phyloP scores from a whole-genome alignment of 2,113 vertebrate genomes.

The Carettochelys insculpta region DNA sequence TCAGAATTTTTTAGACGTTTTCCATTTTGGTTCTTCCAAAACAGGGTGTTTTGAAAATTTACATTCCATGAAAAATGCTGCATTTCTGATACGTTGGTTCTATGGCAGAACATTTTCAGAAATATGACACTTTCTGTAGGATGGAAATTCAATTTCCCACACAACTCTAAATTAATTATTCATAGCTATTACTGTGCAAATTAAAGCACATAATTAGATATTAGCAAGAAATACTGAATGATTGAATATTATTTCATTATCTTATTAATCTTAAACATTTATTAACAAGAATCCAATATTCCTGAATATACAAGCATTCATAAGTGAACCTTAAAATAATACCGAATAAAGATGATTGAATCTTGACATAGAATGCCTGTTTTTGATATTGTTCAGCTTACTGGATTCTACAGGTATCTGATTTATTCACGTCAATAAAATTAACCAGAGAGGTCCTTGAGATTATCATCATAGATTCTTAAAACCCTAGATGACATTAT shows the following conservation, averaged over 20 bases:
- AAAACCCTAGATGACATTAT: not conserved
- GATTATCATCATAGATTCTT: not conserved
- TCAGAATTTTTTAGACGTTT: not conserved
- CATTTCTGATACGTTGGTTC: not conserved
- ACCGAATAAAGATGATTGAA: not conserved
- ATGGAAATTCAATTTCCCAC: not conserved
- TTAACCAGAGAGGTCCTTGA: not conserved
- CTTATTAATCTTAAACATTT: not conserved
- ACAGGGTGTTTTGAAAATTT: not conserved
- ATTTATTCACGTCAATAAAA: conserved; percentile 3
- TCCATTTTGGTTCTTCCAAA: not conserved
- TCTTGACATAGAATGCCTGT: not conserved
- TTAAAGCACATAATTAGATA: not conserved
- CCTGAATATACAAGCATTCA: not conserved
- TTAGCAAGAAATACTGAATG: not conserved
- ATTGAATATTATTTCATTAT: not conserved
- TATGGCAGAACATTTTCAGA: not conserved
- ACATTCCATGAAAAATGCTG: not conserved
- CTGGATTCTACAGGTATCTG: not conserved
- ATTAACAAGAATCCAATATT: not conserved
- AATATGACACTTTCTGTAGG: not conserved
- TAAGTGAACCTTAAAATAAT: not conserved
- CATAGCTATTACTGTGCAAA: not conserved
- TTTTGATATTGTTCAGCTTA: not conserved
- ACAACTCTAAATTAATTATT: not conserved